These are phyloP conservation scores for Anadara kagoshimensis DNA, from an alignment of 1,140 invertebrate species.

Conservation along the genomic window DNA sequence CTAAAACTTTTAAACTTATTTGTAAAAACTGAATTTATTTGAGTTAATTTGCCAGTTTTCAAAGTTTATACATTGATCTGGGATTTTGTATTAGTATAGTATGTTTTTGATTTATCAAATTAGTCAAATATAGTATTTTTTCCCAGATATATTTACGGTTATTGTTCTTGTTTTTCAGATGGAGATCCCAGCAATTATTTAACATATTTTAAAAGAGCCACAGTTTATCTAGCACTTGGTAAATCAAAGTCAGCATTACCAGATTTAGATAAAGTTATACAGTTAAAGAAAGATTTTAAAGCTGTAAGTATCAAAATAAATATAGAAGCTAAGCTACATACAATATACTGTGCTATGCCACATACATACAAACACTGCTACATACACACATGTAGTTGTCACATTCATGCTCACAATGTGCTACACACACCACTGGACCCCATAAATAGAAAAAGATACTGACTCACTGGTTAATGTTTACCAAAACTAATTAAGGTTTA, in stretches of 20 bases:
- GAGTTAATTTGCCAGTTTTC: too few species aligned
- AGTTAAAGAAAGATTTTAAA: conserved; percentile 95
- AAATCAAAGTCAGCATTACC: conserved; percentile 95
- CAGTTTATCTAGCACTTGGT: conserved; percentile 96
- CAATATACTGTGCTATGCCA: too few species aligned
- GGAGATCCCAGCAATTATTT: conserved; percentile 97
- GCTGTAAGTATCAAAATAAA: conserved; percentile 74
- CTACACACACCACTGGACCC: too few species aligned
- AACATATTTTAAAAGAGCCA: conserved; percentile 88
- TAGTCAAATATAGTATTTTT: not conserved
- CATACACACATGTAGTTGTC: too few species aligned
- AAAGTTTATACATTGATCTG: too few species aligned
- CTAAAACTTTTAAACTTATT: too few species aligned
- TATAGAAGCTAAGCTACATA: too few species aligned
- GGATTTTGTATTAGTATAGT: not conserved
- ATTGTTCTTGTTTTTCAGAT: conserved; percentile 82
- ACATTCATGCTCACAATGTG: too few species aligned
- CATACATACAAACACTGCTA: too few species aligned
- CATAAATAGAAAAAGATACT: too few species aligned
- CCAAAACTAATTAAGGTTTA: too few species aligned
- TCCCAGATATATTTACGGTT: conserved; percentile 1
- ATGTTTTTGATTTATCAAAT: not conserved
- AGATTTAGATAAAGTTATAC: conserved; percentile 93
- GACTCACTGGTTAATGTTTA: too few species aligned
- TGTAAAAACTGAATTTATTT: not conserved